phyloP scores from a whole-genome alignment of 2,113 vertebrate species.

The Heterochromis multidens region DNA sequence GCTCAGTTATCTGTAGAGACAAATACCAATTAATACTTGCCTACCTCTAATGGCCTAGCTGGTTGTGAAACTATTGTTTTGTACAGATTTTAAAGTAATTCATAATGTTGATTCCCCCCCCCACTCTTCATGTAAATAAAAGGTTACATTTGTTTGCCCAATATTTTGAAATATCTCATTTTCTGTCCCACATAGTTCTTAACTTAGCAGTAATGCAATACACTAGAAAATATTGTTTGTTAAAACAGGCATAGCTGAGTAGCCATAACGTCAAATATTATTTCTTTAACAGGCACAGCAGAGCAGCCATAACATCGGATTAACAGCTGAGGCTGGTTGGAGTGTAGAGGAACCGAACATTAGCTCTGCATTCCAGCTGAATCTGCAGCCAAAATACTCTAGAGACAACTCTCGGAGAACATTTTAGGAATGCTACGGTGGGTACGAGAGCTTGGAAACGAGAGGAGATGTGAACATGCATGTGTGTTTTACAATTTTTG shows the following conservation, averaged over 20 bases:
- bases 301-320: slow-evolving; percentile 56
- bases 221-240: slow-evolving; percentile 22
- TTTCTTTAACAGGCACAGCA: slow-evolving; percentile 47
- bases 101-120: background rate
- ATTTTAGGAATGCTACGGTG: slow-evolving; percentile 15
- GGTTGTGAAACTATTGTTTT: background rate
- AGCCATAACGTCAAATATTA: slow-evolving; percentile 39
- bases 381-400: slow-evolving; percentile 58
- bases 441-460: slow-evolving; percentile 26
- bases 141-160: background rate
- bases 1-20: background rate
- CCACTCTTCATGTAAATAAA: background rate
- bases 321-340: slow-evolving; percentile 60
- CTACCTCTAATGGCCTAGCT: background rate
- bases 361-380: slow-evolving; percentile 65
- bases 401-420: slow-evolving; percentile 26
- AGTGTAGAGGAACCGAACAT: slow-evolving; percentile 49
- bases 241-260: slow-evolving; percentile 35
- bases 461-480: slow-evolving; percentile 33
- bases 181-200: slow-evolving; percentile 1
- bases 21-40: background rate
- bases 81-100: background rate
- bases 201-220: slow-evolving; percentile 26
- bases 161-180: background rate
- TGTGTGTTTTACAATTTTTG: slow-evolving; percentile 15